Evolutionary conservation across 1,140 invertebrate genomes (phyloP).

Genomic region (Hormaphis cornu): DNA sequence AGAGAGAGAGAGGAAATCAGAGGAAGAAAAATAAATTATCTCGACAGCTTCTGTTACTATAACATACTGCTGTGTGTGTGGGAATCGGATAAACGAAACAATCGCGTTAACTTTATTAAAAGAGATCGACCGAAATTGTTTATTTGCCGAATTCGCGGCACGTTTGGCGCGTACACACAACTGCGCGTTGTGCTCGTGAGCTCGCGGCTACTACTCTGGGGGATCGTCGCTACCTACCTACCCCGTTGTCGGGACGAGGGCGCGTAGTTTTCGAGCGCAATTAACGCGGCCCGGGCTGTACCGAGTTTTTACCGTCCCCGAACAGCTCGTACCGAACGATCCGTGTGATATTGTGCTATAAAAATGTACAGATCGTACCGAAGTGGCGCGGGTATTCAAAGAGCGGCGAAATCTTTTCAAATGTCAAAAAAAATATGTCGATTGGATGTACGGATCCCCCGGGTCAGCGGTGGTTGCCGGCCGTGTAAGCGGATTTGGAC

Average conservation of each 20-base stretch:
- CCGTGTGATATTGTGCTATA: neutral
- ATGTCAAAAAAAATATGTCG: too few relatives aligned
- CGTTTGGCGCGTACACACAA: neutral
- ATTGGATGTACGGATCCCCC: too few relatives aligned
- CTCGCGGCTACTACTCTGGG: too few relatives aligned
- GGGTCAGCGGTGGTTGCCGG: too few relatives aligned
- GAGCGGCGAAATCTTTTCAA: too few relatives aligned
- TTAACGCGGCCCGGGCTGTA: constrained; percentile 25
- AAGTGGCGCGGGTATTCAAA: too few relatives aligned
- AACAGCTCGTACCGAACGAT: neutral
- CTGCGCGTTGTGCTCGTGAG: neutral
- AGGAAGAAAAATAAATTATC: too few relatives aligned
- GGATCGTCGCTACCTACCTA: too few relatives aligned
- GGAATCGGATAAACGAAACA: neutral
- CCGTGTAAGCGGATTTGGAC: too few relatives aligned
- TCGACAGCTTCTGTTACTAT: neutral
- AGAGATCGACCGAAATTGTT: constrained; percentile 1
- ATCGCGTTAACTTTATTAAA: neutral
- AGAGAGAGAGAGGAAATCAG: too few relatives aligned
- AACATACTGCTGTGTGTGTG: neutral
- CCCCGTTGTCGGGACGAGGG: too few relatives aligned
- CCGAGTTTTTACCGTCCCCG: neutral
- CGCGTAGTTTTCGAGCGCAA: constrained; percentile 5
- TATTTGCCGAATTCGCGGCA: constrained; percentile 25
- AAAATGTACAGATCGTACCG: neutral